Evolutionary conservation across 2,797 vertebrate species (phyloP).

Genomic region (Coilia nasus): DNA sequence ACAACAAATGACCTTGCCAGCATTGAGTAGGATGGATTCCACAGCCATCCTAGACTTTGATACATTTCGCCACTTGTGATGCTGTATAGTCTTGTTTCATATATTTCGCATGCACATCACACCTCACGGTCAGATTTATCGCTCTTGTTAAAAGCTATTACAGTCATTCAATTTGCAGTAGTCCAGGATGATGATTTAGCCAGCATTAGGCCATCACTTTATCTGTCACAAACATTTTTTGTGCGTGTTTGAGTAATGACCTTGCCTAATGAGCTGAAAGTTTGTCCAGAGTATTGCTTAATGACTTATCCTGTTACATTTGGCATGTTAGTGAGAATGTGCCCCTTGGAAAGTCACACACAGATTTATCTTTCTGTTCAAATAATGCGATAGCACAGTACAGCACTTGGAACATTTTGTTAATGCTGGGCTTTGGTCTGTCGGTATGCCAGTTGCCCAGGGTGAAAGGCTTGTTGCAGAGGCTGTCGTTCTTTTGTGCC

Average conservation of each 20-base stretch:
- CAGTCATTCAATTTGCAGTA: neutral
- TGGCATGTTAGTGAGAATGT: neutral
- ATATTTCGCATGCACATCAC: neutral
- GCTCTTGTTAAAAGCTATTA: neutral
- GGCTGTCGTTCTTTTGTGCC: conserved; percentile 35
- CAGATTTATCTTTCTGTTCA: neutral
- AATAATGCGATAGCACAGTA: neutral
- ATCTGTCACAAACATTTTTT: neutral
- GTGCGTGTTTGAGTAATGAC: neutral
- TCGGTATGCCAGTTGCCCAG: neutral
- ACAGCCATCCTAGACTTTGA: neutral
- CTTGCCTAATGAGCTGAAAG: neutral
- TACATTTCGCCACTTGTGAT: neutral
- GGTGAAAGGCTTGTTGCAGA: neutral
- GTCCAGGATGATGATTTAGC: neutral
- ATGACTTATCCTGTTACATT: neutral
- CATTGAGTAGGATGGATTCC: neutral
- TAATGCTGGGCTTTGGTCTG: neutral
- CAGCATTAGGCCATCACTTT: neutral
- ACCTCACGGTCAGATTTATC: neutral
- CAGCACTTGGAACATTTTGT: neutral
- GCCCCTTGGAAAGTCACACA: neutral
- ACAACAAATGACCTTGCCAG: neutral
- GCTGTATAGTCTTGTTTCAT: neutral
- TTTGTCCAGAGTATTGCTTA: neutral